Evolutionary conservation across 2,797 vertebrate genomes (phyloP).

Genomic region (Muscicapa striata): DNA sequence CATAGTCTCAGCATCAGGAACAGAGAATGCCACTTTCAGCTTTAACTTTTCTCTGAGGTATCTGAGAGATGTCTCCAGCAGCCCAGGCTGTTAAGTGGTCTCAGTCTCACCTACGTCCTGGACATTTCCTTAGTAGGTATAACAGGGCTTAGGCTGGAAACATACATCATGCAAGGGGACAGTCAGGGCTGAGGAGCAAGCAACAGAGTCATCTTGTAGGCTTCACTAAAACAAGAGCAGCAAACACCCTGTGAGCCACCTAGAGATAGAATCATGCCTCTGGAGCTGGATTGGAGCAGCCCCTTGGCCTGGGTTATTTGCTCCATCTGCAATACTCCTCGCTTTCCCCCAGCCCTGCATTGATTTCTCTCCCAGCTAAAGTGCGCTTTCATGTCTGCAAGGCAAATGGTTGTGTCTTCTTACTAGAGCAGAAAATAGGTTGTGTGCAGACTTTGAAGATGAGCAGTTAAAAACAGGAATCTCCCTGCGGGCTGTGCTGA

Average conservation of each 20-base stretch:
- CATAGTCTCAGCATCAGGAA: not conserved
- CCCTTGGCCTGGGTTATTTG: not conserved
- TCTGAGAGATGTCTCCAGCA: not conserved
- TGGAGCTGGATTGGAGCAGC: not conserved
- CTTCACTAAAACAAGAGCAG: not conserved
- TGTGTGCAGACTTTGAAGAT: not conserved
- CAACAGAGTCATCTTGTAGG: not conserved
- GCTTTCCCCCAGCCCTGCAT: not conserved
- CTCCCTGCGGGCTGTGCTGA: not conserved
- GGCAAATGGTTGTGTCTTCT: not conserved
- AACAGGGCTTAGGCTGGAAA: not conserved
- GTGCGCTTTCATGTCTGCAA: not conserved
- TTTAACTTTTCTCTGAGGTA: not conserved
- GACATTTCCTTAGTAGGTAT: not conserved
- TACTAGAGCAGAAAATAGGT: conserved; percentile 28
- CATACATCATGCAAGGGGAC: not conserved
- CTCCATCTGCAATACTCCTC: not conserved
- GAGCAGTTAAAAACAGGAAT: not conserved
- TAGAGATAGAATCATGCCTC: not conserved
- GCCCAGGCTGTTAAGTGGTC: not conserved
- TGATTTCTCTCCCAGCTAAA: conserved; percentile 20
- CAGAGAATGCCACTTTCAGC: not conserved
- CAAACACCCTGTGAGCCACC: not conserved
- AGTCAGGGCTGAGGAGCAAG: not conserved
- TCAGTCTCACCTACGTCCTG: not conserved